Evolutionary conservation across 1,140 invertebrate genomes (phyloP).

Genomic region (Neotoxoptera formosana): DNA sequence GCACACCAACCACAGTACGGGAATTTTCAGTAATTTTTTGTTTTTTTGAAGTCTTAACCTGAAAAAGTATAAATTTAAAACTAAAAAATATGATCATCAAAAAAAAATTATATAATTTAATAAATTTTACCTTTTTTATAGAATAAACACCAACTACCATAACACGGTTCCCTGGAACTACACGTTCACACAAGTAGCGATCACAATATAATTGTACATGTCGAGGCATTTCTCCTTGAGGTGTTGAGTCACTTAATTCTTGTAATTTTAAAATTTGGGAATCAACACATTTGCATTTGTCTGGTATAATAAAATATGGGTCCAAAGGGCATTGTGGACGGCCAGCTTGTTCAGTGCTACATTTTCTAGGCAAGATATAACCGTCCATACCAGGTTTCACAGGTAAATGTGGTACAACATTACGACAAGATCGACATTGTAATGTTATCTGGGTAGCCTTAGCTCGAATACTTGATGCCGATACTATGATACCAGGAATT

Average conservation of each 20-base stretch:
- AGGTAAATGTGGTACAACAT: slow-evolving; percentile 85
- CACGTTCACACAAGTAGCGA: slow-evolving; percentile 91
- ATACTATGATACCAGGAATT: slow-evolving; percentile 94
- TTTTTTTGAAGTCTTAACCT: slow-evolving; percentile 43
- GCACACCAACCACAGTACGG: slow-evolving; percentile 76
- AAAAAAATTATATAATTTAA: not conserved
- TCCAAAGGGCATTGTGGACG: slow-evolving; percentile 93
- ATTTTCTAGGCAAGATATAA: slow-evolving; percentile 94
- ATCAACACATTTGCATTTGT: slow-evolving; percentile 97
- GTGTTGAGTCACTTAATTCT: slow-evolving; percentile 95
- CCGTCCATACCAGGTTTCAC: slow-evolving; percentile 97
- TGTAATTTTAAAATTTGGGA: slow-evolving; percentile 92
- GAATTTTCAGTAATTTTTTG: slow-evolving; percentile 41
- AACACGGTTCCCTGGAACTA: slow-evolving; percentile 96
- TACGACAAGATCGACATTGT: slow-evolving; percentile 93
- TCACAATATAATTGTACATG: slow-evolving; percentile 96
- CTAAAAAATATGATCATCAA: not conserved
- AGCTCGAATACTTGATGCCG: slow-evolving; percentile 91
- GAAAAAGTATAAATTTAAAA: not conserved
- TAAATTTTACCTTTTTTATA: slow-evolving; percentile 85
- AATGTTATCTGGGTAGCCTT: slow-evolving; percentile 96
- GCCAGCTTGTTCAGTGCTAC: slow-evolving; percentile 88
- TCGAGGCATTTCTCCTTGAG: slow-evolving; percentile 97
- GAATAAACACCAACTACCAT: slow-evolving; percentile 95
- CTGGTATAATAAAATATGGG: slow-evolving; percentile 97